These are phyloP conservation scores for Epinotia ramella DNA, from an alignment of 2,888 invertebrate genomes.

Conservation along the genomic window DNA sequence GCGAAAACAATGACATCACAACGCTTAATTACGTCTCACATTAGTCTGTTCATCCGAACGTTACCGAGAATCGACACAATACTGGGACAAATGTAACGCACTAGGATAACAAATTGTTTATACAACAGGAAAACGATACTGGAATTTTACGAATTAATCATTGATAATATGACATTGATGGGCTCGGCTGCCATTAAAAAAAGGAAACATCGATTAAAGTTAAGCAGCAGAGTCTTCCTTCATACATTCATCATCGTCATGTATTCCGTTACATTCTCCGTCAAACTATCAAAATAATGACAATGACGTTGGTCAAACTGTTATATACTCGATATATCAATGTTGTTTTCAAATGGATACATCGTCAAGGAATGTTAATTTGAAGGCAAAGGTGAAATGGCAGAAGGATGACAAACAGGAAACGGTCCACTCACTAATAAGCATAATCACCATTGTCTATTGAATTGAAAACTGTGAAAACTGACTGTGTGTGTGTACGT, in stretches of 20 bases:
- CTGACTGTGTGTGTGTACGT: too few species aligned
- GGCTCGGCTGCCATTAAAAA: not conserved
- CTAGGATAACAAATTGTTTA: constrained; percentile 10
- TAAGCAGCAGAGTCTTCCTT: not conserved
- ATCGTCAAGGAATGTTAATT: not conserved
- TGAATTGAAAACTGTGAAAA: too few species aligned
- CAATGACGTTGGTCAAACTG: not conserved
- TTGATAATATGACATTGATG: constrained; percentile 7
- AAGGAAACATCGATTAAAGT: not conserved
- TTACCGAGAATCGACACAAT: constrained; percentile 36
- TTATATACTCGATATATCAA: not conserved
- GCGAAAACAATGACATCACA: constrained; percentile 45
- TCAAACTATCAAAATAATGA: not conserved
- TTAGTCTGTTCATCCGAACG: constrained; percentile 40
- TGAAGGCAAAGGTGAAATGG: constrained; percentile 62
- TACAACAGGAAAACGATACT: constrained; percentile 49
- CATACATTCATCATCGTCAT: too few species aligned
- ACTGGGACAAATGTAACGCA: constrained; percentile 8
- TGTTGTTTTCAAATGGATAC: not conserved
- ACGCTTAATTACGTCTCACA: constrained; percentile 44
- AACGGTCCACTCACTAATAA: constrained; percentile 61
- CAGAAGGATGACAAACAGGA: constrained; percentile 68
- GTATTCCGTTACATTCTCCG: not conserved
- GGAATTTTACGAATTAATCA: constrained; percentile 17
- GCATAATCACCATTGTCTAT: constrained; percentile 61